A percentile compares a stretch with the other conserved stretches of the same genome.
phyloP scores from a whole-genome alignment of 2,888 invertebrate species.

The Oscheius sp. region DNA sequence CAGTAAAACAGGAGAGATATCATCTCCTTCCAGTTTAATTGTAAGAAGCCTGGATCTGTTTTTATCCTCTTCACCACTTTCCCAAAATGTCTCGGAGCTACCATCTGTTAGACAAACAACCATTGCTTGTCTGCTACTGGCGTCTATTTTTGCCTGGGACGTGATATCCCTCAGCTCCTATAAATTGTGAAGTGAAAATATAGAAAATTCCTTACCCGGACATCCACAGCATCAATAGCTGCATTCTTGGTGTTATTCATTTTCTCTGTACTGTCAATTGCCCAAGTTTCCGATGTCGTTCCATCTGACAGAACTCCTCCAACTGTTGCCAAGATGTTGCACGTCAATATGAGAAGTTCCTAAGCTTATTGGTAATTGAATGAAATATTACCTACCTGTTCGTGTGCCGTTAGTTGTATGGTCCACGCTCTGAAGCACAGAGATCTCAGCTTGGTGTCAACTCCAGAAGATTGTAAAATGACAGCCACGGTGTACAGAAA shows the following conservation, averaged over 20 bases:
- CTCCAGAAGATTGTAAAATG: conserved; percentile 65
- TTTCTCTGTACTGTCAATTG: conserved; percentile 19
- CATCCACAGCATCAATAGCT: conserved; percentile 40
- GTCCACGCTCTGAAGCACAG: conserved; percentile 73
- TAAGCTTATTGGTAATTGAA: conserved; percentile 26
- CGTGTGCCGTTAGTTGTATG: conserved; percentile 70
- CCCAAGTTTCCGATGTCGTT: conserved; percentile 42
- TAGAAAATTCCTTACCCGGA: conserved; percentile 25
- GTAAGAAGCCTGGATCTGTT: conserved; percentile 83
- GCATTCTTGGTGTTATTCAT: background rate
- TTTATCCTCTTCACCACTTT: conserved; percentile 93
- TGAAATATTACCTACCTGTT: conserved; percentile 54
- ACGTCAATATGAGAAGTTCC: conserved; percentile 68
- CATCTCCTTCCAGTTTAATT: conserved; percentile 75
- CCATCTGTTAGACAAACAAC: conserved; percentile 90
- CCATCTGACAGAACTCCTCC: conserved; percentile 69
- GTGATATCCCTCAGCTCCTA: conserved; percentile 80
- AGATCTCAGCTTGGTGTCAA: conserved; percentile 59
- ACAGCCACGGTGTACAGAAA: conserved; percentile 68
- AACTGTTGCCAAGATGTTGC: conserved; percentile 69
- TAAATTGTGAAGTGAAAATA: too few relatives aligned
- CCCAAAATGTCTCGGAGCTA: conserved; percentile 98
- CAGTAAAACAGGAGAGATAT: conserved; percentile 82
- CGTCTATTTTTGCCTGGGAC: conserved; percentile 83
- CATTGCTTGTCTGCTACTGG: conserved; percentile 94